Evolutionary conservation across 2,113 vertebrate species (phyloP).

Genomic region (Vulpes lagopus): DNA sequence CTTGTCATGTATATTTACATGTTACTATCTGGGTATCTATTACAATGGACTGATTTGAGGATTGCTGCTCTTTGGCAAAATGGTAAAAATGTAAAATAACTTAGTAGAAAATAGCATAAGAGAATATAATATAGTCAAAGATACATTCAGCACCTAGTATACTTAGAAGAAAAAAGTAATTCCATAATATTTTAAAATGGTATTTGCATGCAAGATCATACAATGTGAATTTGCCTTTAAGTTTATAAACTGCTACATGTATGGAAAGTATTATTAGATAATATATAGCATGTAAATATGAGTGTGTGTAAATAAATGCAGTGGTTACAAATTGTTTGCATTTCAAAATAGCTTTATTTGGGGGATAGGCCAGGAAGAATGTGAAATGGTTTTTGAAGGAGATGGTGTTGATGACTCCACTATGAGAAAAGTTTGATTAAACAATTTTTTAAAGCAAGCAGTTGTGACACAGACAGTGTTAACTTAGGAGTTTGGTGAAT

Average conservation of each 20-base stretch:
- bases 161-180: background rate
- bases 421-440: background rate
- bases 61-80: background rate
- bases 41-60: background rate
- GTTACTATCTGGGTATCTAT: background rate
- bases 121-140: background rate
- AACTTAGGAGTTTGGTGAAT: background rate
- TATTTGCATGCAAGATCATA: background rate
- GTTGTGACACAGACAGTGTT: background rate
- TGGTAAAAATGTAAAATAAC: background rate
- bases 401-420: background rate
- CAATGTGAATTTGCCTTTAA: background rate
- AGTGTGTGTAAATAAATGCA: background rate
- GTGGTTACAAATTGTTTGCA: background rate
- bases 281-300: background rate
- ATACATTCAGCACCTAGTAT: background rate
- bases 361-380: background rate
- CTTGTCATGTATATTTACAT: constrained; percentile 54
- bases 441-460: background rate
- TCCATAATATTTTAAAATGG: background rate
- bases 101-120: background rate
- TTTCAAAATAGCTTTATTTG: background rate
- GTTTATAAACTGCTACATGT: background rate
- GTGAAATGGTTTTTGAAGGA: background rate
- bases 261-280: background rate